Conservation (phyloP, 2,888 invertebrate species). For the Crossocerus cetratus region DNA sequence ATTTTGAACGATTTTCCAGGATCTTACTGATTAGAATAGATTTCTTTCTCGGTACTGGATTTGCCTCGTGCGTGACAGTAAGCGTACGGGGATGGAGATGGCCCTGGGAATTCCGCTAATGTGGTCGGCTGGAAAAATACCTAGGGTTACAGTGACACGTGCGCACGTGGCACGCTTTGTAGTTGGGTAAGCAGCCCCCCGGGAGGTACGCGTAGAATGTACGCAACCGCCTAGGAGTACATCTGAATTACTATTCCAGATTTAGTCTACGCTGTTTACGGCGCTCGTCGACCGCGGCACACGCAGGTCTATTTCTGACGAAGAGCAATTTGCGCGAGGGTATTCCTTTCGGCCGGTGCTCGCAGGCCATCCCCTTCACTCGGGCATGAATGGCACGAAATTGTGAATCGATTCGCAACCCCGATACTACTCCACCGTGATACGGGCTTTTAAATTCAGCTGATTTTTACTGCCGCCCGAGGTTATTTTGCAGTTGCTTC, state of each 20-base stretch:
- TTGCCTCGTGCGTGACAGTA: background rate
- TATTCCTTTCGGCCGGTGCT: background rate
- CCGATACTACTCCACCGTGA: too few species aligned
- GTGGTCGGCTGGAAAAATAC: too few species aligned
- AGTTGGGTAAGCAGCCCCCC: background rate
- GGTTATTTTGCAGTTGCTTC: too few species aligned
- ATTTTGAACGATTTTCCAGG: too few species aligned
- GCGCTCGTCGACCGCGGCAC: background rate
- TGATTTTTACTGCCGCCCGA: too few species aligned
- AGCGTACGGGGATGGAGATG: background rate
- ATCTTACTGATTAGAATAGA: too few species aligned
- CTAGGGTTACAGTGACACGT: background rate
- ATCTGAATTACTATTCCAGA: conserved; percentile 15
- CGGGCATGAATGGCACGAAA: conserved; percentile 12
- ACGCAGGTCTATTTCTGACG: conserved; percentile 7
- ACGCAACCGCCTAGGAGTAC: background rate
- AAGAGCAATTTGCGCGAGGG: background rate
- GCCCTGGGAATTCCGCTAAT: too few species aligned
- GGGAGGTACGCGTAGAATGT: background rate
- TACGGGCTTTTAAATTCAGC: too few species aligned
- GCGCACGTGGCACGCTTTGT: conserved; percentile 4
- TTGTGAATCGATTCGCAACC: conserved; percentile 22
- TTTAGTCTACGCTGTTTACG: background rate
- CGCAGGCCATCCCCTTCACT: background rate
- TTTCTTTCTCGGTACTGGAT: too few species aligned